Conservation (phyloP, 2,888 invertebrate genomes). For the Rutpela maculata region DNA sequence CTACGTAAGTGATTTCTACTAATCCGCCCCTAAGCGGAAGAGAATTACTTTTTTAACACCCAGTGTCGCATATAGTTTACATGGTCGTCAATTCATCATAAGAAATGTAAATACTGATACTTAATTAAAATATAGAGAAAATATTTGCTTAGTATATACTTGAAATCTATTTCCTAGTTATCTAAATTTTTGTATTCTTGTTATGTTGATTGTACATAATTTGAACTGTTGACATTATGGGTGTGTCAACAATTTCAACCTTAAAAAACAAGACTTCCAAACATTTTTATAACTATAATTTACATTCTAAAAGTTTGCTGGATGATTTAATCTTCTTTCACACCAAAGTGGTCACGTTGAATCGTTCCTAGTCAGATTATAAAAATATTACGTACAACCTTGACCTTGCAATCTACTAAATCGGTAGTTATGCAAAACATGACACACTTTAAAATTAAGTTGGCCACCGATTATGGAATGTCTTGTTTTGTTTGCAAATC, state of each 20-base stretch:
- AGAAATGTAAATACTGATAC: too few species aligned
- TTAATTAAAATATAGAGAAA: too few species aligned
- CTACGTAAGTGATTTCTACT: too few species aligned
- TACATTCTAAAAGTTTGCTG: neutral
- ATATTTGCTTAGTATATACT: neutral
- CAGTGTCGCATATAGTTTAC: too few species aligned
- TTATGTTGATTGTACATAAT: neutral
- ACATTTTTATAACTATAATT: neutral
- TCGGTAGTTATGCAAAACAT: conserved; percentile 20
- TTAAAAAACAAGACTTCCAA: neutral
- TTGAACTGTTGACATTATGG: neutral
- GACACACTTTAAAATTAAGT: conserved; percentile 16
- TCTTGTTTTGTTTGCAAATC: neutral
- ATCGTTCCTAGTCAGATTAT: conserved; percentile 5
- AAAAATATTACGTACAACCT: conserved; percentile 19
- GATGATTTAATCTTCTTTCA: neutral
- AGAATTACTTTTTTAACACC: too few species aligned
- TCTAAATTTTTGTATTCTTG: neutral
- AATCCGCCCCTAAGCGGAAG: too few species aligned
- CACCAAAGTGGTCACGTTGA: neutral
- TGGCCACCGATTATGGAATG: neutral
- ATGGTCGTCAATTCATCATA: too few species aligned
- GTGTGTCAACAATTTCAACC: conserved; percentile 16
- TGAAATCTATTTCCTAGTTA: neutral
- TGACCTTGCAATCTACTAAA: conserved; percentile 5